phyloP scores from a whole-genome alignment of 2,113 vertebrate genomes.

The Rhea americana region DNA sequence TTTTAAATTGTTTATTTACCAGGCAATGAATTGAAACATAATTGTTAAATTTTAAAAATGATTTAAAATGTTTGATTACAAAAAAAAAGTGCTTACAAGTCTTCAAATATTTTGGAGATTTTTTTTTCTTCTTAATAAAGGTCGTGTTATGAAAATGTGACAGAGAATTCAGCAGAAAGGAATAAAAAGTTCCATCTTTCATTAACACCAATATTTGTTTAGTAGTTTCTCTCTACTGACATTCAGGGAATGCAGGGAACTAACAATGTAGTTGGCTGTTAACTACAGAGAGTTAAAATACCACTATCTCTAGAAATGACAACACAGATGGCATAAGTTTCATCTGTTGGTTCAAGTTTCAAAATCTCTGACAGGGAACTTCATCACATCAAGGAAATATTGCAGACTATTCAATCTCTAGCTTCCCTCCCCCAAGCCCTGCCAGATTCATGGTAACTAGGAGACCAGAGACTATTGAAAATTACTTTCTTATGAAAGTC shows the following conservation, averaged over 20 bases:
- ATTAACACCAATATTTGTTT: constrained; percentile 72
- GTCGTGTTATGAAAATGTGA: constrained; percentile 25
- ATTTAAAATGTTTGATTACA: neutral
- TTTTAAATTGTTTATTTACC: neutral
- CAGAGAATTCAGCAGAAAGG: constrained; percentile 53
- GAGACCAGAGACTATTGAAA: constrained; percentile 56
- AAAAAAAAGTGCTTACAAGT: neutral
- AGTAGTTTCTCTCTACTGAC: constrained; percentile 70
- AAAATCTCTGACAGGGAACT: constrained; percentile 81
- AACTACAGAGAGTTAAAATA: constrained; percentile 55
- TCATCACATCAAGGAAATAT: constrained; percentile 84
- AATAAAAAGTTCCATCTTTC: constrained; percentile 72
- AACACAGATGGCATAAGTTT: constrained; percentile 73
- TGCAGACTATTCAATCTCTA: constrained; percentile 70
- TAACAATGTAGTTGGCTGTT: constrained; percentile 78
- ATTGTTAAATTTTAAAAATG: neutral
- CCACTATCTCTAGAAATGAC: constrained; percentile 71
- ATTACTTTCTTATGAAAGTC: constrained; percentile 51
- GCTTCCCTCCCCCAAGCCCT: constrained; percentile 59
- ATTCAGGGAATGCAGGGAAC: constrained; percentile 72
- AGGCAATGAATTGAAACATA: neutral
- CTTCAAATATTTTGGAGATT: neutral
- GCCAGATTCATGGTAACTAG: constrained; percentile 60
- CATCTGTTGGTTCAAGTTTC: constrained; percentile 84
- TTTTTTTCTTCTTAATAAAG: neutral